phyloP scores from a whole-genome alignment of 2,888 invertebrate genomes.

The Brassicogethes aeneus region DNA sequence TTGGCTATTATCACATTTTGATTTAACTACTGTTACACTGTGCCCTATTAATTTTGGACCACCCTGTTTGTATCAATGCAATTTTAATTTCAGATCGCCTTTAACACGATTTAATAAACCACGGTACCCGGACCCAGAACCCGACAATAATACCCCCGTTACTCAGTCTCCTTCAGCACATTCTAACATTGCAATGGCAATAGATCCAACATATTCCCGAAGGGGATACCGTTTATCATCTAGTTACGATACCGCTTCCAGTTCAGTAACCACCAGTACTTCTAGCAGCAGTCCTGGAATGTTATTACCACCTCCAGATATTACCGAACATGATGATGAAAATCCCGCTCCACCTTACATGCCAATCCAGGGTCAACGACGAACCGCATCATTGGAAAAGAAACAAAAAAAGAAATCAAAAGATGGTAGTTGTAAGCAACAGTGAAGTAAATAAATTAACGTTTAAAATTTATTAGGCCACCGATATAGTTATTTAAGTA shows the following conservation, averaged over 20 bases:
- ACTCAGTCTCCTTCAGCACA: conserved; percentile 26
- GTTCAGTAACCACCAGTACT: conserved; percentile 32
- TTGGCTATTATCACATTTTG: no score
- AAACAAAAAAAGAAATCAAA: conserved; percentile 40
- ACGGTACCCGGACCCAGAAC: conserved; percentile 34
- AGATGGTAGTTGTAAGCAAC: conserved; percentile 37
- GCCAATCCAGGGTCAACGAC: conserved; percentile 68
- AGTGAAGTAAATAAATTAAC: conserved; percentile 24
- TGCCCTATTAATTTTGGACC: no score
- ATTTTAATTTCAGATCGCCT: no score
- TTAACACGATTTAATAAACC: conserved; percentile 31
- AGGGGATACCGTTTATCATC: conserved; percentile 29
- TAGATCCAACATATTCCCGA: conserved; percentile 55
- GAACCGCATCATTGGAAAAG: conserved; percentile 55
- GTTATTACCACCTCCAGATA: conserved; percentile 29
- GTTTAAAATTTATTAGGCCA: no score
- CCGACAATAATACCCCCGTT: conserved; percentile 16
- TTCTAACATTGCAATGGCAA: conserved; percentile 55
- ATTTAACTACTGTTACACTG: no score
- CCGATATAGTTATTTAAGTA: no score
- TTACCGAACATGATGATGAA: conserved; percentile 40
- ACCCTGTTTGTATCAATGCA: no score
- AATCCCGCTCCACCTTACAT: conserved; percentile 60
- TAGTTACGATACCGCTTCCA: conserved; percentile 34
- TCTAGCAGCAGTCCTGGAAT: conserved; percentile 35